Percentiles rank a stretch among this genome's conserved stretches.
Conservation (phyloP, 2,113 vertebrate genomes). For the Corydoras maculifer region DNA sequence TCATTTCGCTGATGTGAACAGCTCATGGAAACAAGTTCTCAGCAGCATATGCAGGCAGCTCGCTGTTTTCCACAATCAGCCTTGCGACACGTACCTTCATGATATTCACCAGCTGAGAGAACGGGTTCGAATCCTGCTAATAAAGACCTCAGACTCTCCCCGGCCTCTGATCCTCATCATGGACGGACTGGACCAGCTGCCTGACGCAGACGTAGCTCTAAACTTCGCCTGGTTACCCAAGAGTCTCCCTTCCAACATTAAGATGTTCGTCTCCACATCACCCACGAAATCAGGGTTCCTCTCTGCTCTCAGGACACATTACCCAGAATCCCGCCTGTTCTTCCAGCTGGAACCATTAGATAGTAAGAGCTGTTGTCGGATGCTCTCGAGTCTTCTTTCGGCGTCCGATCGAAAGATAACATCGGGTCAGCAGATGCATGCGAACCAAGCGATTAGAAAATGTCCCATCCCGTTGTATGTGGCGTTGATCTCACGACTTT, state of each 20-base stretch:
- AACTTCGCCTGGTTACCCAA: slow-evolving; percentile 57
- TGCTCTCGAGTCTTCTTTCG: slow-evolving; percentile 56
- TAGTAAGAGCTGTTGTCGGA: slow-evolving; percentile 54
- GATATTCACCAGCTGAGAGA: slow-evolving; percentile 48
- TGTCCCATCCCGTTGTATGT: slow-evolving; percentile 62
- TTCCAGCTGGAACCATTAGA: slow-evolving; percentile 49
- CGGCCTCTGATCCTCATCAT: slow-evolving; percentile 61
- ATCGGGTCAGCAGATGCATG: slow-evolving; percentile 69
- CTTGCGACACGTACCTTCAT: not conserved
- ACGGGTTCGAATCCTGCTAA: slow-evolving; percentile 56
- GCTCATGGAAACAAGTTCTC: slow-evolving; percentile 51
- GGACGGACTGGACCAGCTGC: slow-evolving; percentile 61
- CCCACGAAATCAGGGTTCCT: slow-evolving; percentile 41
- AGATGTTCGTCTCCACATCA: slow-evolving; percentile 58
- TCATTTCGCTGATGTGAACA: slow-evolving; percentile 49
- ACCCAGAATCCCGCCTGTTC: slow-evolving; percentile 40
- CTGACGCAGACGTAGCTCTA: slow-evolving; percentile 22
- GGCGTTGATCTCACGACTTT: slow-evolving; percentile 57
- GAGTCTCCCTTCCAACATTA: slow-evolving; percentile 57
- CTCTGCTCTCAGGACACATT: slow-evolving; percentile 41
- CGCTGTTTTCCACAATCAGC: slow-evolving; percentile 39
- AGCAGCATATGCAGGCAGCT: slow-evolving; percentile 58
- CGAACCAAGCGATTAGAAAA: slow-evolving; percentile 62
- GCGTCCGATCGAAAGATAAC: slow-evolving; percentile 63
- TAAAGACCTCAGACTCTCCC: slow-evolving; percentile 43